Conservation (phyloP, 2,797 vertebrate genomes). For the Anisognathus igniventris region DNA sequence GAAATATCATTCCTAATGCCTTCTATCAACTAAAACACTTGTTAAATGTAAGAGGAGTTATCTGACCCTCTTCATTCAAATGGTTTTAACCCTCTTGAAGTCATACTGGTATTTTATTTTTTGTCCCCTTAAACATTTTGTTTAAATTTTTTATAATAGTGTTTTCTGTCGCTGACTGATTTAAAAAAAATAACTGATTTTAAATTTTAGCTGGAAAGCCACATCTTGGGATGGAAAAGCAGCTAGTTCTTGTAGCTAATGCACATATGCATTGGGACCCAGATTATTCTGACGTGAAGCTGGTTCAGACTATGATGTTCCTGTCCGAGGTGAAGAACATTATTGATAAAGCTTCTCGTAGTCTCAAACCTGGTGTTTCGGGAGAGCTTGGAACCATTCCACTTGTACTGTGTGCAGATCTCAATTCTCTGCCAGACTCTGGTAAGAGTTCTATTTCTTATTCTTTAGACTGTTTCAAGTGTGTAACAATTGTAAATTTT, state of each 20-base stretch:
- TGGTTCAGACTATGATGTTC: conserved; percentile 99
- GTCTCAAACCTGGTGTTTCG: conserved; percentile 85
- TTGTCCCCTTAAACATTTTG: neutral
- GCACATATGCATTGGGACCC: conserved; percentile 99
- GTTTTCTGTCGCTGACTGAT: neutral
- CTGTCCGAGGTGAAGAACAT: conserved; percentile 97
- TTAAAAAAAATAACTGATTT: neutral
- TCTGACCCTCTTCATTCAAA: neutral
- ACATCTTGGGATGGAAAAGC: conserved; percentile 90
- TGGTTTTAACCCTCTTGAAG: neutral
- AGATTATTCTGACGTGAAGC: conserved; percentile 95
- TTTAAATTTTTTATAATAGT: neutral
- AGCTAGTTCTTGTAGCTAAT: conserved; percentile 93
- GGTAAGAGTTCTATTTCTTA: conserved; percentile 76
- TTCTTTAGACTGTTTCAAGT: neutral
- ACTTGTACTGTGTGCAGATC: conserved; percentile 94
- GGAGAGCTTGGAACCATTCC: conserved; percentile 93
- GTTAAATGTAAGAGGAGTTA: neutral
- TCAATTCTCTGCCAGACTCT: conserved; percentile 96
- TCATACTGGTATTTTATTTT: neutral
- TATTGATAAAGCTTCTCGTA: conserved; percentile 94
- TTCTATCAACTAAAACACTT: neutral
- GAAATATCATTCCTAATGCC: neutral
- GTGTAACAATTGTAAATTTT: neutral
- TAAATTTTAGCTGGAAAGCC: conserved; percentile 85